These are phyloP conservation scores for Macroramphosus scolopax DNA, from an alignment of 2,797 vertebrate species.

Conservation along the genomic window DNA sequence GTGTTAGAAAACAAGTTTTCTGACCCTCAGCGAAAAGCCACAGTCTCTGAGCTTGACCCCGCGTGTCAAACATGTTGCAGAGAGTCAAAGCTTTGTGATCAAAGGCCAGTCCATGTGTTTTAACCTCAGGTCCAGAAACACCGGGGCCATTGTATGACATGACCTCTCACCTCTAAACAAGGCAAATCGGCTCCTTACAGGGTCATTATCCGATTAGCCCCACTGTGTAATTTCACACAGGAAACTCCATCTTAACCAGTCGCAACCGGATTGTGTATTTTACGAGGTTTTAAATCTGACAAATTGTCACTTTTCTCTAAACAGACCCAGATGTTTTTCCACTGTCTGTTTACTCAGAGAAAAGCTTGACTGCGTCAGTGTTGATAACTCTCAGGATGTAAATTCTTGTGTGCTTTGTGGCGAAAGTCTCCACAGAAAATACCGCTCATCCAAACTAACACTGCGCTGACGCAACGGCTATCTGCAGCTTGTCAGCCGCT, in stretches of 20 bases:
- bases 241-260: slow-evolving; percentile 40
- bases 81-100: slow-evolving; percentile 29
- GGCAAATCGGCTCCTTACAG: slow-evolving; percentile 53
- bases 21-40: slow-evolving; percentile 30
- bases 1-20: slow-evolving; percentile 33
- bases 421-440: slow-evolving; percentile 26
- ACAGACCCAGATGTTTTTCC: slow-evolving; percentile 28
- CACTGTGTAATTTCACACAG: slow-evolving; percentile 49
- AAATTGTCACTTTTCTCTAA: slow-evolving; percentile 51
- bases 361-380: slow-evolving; percentile 33
- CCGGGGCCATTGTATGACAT: slow-evolving; percentile 34
- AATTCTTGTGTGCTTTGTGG: slow-evolving; percentile 32
- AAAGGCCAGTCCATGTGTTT: slow-evolving; percentile 42
- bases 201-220: slow-evolving; percentile 64
- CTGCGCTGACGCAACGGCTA: slow-evolving; percentile 4
- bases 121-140: slow-evolving; percentile 46
- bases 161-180: slow-evolving; percentile 51
- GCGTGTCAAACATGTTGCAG: slow-evolving; percentile 24
- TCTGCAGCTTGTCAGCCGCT: slow-evolving; percentile 3
- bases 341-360: slow-evolving; percentile 24
- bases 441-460: slow-evolving; percentile 22
- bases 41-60: slow-evolving; percentile 31
- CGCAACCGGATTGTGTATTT: slow-evolving; percentile 35
- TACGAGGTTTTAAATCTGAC: slow-evolving; percentile 49
- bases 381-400: slow-evolving; percentile 37